These are phyloP conservation scores for Lophius americanus DNA, from an alignment of 2,797 vertebrate genomes.

Conservation along the genomic window DNA sequence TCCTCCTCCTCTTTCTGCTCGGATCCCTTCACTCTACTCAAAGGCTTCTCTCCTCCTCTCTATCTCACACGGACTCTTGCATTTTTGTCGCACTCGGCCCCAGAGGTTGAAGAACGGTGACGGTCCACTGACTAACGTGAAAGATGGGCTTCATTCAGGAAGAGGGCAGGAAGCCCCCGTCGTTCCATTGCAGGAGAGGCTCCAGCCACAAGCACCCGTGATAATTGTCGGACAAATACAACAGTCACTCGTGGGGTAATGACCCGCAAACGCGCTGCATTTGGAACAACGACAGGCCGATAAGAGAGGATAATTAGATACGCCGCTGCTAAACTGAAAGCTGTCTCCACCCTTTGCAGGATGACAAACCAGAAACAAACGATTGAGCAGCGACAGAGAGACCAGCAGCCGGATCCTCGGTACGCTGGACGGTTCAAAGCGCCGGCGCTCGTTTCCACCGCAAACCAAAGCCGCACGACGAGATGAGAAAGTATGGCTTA, in stretches of 20 bases:
- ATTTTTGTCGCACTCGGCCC: conserved; percentile 44
- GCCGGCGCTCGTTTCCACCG: background rate
- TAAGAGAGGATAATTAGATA: conserved; percentile 31
- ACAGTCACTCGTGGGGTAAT: conserved; percentile 18
- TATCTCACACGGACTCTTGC: conserved; percentile 7
- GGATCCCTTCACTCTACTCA: conserved; percentile 46
- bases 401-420: background rate
- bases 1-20: conserved; percentile 25
- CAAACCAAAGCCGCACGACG: background rate
- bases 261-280: conserved; percentile 26
- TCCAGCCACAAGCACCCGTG: too few species aligned
- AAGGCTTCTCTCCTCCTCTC: conserved; percentile 26
- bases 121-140: conserved; percentile 43
- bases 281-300: conserved; percentile 28
- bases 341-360: conserved; percentile 2
- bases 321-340: background rate
- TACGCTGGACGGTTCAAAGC: conserved; percentile 3
- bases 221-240: conserved; percentile 8
- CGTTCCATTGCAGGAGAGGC: background rate
- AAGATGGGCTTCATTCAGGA: conserved; percentile 30
- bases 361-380: background rate
- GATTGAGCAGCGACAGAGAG: conserved; percentile 4
- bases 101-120: conserved; percentile 26
- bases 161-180: conserved; percentile 11
- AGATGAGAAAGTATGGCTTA: conserved; percentile 66